These are phyloP conservation scores for Tolypeutes matacus DNA, from an alignment of 2,797 vertebrate genomes.

Conservation along the genomic window DNA sequence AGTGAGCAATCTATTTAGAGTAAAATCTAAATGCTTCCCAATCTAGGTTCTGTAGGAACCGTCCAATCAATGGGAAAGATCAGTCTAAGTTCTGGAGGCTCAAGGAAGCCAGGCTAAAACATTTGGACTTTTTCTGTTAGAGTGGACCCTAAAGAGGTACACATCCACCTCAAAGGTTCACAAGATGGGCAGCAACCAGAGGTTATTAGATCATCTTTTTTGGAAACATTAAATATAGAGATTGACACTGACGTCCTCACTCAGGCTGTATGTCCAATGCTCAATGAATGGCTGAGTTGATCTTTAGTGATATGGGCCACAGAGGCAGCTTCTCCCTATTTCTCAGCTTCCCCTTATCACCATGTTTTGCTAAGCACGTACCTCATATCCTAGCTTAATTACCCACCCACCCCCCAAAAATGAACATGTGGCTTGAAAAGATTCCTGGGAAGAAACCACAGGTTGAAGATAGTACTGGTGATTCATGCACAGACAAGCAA, in stretches of 20 bases:
- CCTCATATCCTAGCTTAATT: background rate
- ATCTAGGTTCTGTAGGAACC: background rate
- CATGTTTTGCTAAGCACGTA: background rate
- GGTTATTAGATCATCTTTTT: background rate
- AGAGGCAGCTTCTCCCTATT: background rate
- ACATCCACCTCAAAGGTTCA: background rate
- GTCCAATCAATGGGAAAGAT: background rate
- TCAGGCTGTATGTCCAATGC: background rate
- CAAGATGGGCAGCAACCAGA: background rate
- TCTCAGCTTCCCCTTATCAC: background rate
- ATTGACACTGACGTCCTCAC: background rate
- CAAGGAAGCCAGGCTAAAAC: background rate
- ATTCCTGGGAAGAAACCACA: background rate
- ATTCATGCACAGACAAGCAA: background rate
- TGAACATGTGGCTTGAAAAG: background rate
- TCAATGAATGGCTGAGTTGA: background rate
- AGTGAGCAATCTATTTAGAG: background rate
- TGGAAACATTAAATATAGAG: background rate
- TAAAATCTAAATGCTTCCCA: background rate
- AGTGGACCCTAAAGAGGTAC: background rate
- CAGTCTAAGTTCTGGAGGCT: background rate
- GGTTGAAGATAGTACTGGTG: background rate
- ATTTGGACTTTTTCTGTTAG: background rate
- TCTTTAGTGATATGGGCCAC: background rate
- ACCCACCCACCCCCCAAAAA: background rate